Evolutionary conservation across 1,140 invertebrate species (phyloP).

Genomic region (Yoshiicerus persimilis): DNA sequence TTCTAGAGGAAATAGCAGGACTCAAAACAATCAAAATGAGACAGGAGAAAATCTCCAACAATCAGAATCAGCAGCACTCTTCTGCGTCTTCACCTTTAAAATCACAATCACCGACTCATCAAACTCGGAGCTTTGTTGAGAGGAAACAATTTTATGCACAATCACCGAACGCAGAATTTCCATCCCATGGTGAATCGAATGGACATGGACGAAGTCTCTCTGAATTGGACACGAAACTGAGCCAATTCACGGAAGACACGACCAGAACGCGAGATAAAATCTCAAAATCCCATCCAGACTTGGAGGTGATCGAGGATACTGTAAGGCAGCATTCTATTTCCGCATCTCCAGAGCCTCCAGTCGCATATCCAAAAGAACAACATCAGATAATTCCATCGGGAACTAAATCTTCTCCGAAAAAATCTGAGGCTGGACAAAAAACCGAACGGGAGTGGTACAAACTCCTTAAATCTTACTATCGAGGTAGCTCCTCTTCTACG

Average conservation of each 20-base stretch:
- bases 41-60: conserved; percentile 20
- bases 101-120: background rate
- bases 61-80: background rate
- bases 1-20: conserved; percentile 49
- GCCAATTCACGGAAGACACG: conserved; percentile 44
- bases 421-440: conserved; percentile 29
- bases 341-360: background rate
- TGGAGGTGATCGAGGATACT: conserved; percentile 43
- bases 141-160: conserved; percentile 41
- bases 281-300: conserved; percentile 48
- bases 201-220: background rate
- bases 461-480: conserved; percentile 43
- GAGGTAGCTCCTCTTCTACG: conserved; percentile 11
- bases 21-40: conserved; percentile 43
- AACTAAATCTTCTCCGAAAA: background rate
- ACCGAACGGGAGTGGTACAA: conserved; percentile 48
- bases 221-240: conserved; percentile 43
- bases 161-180: background rate
- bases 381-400: background rate
- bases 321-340: conserved; percentile 9
- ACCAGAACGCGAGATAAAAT: conserved; percentile 34
- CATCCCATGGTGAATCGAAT: background rate
- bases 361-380: background rate
- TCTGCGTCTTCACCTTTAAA: background rate
- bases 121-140: conserved; percentile 37